Base-by-base conservation (phyloP, 2,888 invertebrate species). In the Osedax frankpressi region DNA sequence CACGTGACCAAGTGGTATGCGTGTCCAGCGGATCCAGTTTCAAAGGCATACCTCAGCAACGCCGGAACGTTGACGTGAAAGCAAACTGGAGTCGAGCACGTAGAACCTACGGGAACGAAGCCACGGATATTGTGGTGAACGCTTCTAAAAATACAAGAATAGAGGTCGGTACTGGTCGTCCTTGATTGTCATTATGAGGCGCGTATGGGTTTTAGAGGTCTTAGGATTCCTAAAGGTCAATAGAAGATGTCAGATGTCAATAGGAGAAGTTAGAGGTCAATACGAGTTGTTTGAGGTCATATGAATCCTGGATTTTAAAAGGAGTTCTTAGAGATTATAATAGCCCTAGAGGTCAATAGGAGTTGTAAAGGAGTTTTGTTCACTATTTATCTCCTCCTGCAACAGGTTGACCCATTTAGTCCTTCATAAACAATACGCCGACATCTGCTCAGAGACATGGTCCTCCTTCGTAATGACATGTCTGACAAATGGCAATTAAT, bases 21-120 rank as follows among this genome's bases (percentile, higher is more conserved):
- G 82, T 80, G 1, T 82, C 83, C 1, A 79, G 78, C 29, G 81
- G 81, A 2, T 81, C 81, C 76, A 75, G 79, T 0, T 84, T 82
- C 77, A 79, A 79, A 60, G 77, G 77, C 14, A 79, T 81, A 1
- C 77, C 79, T 70, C 79, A 78, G 2, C 77, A 76, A 62, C 77
- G 77, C 29, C 79, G 80, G 27, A 77, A 80, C 28, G 78, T 84
- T 19, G 83, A 84, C 76, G 77, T 84, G 28, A 82, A 82, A 75
- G 84, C 84, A n/a, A 84, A 83, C 78, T 84, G 84, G 84, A 80
- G 81, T 0, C 80, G 84, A 2, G 82, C 83, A 3, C 78, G 81
- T 30, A 82, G 81, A 72, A 78, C 81, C 76, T 81, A 84, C 75
- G 84, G 84, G 2, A 79, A 79, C 14, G 73, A 77, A 11, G 82